Evolutionary conservation across 2,113 vertebrate genomes (phyloP), one percentile per base, ranked within the genome.

Genomic region (Delphinapterus leucas): DNA sequence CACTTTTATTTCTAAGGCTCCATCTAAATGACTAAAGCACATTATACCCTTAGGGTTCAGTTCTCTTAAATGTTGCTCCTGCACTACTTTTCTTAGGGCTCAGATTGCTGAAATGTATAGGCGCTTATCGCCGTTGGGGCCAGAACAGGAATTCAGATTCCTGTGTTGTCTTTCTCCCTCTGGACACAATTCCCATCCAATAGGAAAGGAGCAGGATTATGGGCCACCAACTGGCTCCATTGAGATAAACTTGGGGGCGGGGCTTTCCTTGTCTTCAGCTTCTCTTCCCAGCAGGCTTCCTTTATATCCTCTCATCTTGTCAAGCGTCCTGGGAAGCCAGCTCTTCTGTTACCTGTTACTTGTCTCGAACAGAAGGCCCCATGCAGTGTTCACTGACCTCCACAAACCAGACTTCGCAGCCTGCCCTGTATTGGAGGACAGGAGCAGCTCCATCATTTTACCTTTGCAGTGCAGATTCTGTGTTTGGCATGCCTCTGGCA

Each of bases 341-440:
- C 44, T 80, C 80, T 86, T 81, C 67, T 63, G 58, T 81, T 73
- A 26, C 60, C 61, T 15, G 25, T 74, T 91, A n/a, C 76, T 18
- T 44, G 55, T 93, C 77, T 90, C 70, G 38, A 70, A 92, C n/a
- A 86, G 79, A 94, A 95, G 80, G n/a, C 71, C 38, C 17, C 93
- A 18, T 36, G 55, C 41, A 11, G 6, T n/a, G 88, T 73, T 31
- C 91, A 26, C 79, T 60, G 71, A 67, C 7, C n/a, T 80, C 63
- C 25, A 8, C 36, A 23, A 36, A 83, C 63, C 1, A 1, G n/a
- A 21, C 71, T 47, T 70, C 33, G 5, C 33, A 44, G 7, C 47
- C 63, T 93, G 38, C 44, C 63, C 93, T 36, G 8, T n/a, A 9
- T 21, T 7, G 8, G 1, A 38, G 65, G 38, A 13, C 41, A 38